Percentiles rank a stretch among this genome's conserved stretches.
These are phyloP conservation scores for Noturus placidus DNA, from an alignment of 2,113 vertebrate genomes.

Conservation along the genomic window DNA sequence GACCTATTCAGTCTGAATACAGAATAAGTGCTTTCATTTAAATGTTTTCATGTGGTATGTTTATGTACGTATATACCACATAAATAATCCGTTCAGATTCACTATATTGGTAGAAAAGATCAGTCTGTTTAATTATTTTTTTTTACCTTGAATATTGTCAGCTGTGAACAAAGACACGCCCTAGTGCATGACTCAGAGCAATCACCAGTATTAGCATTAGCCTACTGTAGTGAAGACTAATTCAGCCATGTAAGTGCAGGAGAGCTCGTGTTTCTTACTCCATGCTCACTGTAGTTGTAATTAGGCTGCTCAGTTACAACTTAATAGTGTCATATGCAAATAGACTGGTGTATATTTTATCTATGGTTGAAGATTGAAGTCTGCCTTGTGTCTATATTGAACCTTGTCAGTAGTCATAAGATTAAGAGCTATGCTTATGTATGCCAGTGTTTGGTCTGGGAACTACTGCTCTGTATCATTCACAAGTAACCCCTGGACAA, in stretches of 20 bases:
- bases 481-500: too few relatives aligned
- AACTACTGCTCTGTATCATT: neutral
- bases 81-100: neutral
- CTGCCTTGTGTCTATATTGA: neutral
- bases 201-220: constrained; percentile 13
- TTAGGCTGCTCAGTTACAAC: neutral
- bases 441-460: neutral
- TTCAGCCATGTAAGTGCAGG: neutral
- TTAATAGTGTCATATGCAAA: neutral
- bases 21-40: neutral
- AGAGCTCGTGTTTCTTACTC: neutral
- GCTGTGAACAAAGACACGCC: constrained; percentile 5
- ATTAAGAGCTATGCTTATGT: neutral
- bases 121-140: neutral
- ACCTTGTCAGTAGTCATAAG: neutral
- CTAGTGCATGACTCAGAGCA: constrained; percentile 2
- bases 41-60: neutral
- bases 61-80: too few relatives aligned
- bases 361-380: neutral
- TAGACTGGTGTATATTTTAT: neutral
- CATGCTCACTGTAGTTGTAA: too few relatives aligned
- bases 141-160: neutral
- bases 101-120: neutral
- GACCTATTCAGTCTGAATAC: neutral
- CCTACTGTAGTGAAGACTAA: constrained; percentile 2